Evolutionary conservation across 2,113 vertebrate species (phyloP).

Genomic region (Psammodynastes pulverulentus): DNA sequence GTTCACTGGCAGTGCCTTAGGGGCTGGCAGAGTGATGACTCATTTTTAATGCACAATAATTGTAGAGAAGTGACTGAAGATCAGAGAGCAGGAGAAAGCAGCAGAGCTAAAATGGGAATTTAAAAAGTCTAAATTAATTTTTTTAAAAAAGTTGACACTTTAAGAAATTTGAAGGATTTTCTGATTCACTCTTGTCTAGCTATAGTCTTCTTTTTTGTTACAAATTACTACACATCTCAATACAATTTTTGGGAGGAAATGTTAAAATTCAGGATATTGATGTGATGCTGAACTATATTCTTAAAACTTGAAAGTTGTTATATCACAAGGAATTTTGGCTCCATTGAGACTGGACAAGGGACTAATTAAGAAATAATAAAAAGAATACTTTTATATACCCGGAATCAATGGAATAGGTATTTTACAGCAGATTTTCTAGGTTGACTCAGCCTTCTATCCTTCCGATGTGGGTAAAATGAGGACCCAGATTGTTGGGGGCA

Average conservation of each 20-base stretch:
- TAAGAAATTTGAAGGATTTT: neutral
- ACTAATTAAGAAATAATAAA: neutral
- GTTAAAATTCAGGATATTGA: neutral
- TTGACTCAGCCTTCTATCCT: too few species aligned
- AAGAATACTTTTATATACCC: neutral
- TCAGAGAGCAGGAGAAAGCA: neutral
- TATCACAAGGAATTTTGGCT: neutral
- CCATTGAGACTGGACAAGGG: neutral
- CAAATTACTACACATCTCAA: neutral
- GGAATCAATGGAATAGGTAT: neutral
- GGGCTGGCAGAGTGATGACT: neutral
- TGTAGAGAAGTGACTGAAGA: neutral
- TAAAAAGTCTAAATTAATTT: neutral
- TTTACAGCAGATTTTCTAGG: neutral
- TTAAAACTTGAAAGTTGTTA: neutral
- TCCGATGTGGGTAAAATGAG: too few species aligned
- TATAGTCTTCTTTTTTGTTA: neutral
- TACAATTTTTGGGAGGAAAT: neutral
- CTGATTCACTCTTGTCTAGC: neutral
- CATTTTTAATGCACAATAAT: neutral
- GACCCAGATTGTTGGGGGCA: too few species aligned
- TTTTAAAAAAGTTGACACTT: neutral
- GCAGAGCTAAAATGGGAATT: neutral
- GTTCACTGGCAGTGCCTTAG: neutral
- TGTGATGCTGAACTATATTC: neutral